Evolutionary conservation across 2,797 vertebrate genomes (phyloP), one percentile per base, ranked within the genome.

Genomic region (Pseudomugil tenellus): DNA sequence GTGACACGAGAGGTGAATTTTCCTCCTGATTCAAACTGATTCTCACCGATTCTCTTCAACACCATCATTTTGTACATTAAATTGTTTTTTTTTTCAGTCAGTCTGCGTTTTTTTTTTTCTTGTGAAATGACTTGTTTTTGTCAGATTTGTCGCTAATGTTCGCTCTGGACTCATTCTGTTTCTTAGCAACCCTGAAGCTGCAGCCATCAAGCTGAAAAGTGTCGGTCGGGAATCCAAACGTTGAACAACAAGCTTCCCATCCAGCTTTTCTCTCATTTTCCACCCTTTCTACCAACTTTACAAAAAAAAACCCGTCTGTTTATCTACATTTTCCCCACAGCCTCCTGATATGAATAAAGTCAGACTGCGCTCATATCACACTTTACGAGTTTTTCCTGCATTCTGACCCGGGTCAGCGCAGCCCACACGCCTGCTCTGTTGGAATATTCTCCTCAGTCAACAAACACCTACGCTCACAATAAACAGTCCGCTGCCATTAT

Each of bases 381-480:
- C 8, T n/a, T 28, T 39, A 29, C 58, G 25, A 63, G 55, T 34
- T 26, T 39, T 58, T 34, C 31, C 70, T 60, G 71, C 72, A 77
- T 77, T 64, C 51, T 76, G 80, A 76, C 78, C 66, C 55, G 11
- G 39, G 74, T 68, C 72, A 66, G 54, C 28, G 1, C 32, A 3
- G 61, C 73, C 76, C 71, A 67, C 80, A 1, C 52, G 1, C 51
- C 55, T n/a, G 49, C 67, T 74, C 76, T 60, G 59, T 77, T 81
- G 58, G 63, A 79, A 64, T 29, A 82, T 31, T 41, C 49, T 32
- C 60, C 56, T 70, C 64, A 49, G 60, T 76, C 67, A 87, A 76
- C 83, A 86, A 86, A 83, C 85, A 48, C 77, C 84, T 29, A 70
- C 72, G 10, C 67, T 59, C 29, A 55, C 57, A 31, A 72, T 71